These are phyloP conservation scores for Eristalis arbustorum DNA, from an alignment of 2,888 invertebrate species.

Conservation along the genomic window DNA sequence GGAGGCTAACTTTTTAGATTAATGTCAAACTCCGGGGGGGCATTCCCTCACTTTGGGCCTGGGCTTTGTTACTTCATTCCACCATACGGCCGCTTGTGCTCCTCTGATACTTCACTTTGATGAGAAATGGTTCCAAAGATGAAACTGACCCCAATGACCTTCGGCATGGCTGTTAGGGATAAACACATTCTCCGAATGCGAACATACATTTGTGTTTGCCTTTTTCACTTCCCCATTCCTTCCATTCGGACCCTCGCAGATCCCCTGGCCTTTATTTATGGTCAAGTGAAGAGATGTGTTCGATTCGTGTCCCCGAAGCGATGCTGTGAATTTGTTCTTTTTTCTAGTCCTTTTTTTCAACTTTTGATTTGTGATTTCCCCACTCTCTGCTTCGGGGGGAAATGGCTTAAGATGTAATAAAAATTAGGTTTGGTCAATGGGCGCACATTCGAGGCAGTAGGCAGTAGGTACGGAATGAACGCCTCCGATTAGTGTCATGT, in stretches of 20 bases:
- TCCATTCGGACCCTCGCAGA: not conserved
- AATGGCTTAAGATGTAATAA: constrained; percentile 29
- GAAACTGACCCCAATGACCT: constrained; percentile 66
- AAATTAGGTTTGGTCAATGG: constrained; percentile 26
- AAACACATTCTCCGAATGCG: constrained; percentile 36
- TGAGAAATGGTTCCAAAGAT: constrained; percentile 43
- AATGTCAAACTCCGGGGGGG: constrained; percentile 66
- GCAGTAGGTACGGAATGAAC: constrained; percentile 9
- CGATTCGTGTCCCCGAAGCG: constrained; percentile 39
- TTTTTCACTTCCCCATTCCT: not conserved
- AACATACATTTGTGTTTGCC: constrained; percentile 39
- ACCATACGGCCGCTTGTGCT: constrained; percentile 1
- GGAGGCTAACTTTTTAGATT: constrained; percentile 62
- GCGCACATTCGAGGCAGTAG: not conserved
- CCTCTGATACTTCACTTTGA: constrained; percentile 45
- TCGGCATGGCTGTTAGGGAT: constrained; percentile 45
- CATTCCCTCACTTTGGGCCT: constrained; percentile 15
- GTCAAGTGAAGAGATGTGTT: constrained; percentile 31
- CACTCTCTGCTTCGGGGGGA: not conserved
- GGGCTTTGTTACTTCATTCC: not conserved
- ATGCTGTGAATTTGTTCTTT: constrained; percentile 12
- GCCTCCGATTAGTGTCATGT: not conserved
- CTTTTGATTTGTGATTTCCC: constrained; percentile 64
- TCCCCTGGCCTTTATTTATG: constrained; percentile 57
- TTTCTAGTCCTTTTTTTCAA: constrained; percentile 6